Base-by-base conservation (phyloP, 2,888 invertebrate genomes). In the Philaethria dido region DNA sequence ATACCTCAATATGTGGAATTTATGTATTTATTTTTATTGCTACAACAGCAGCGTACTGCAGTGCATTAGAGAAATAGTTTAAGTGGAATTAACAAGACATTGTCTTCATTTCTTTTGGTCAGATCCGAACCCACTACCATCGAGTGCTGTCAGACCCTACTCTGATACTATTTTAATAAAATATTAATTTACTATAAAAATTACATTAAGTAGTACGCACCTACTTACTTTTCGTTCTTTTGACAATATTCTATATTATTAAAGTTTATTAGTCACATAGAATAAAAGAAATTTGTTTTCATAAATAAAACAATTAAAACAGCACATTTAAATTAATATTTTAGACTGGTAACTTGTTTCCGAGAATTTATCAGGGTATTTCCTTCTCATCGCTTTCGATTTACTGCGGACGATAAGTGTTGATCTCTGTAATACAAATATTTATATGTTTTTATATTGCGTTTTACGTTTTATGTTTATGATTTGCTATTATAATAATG, bases 341-440 rank as follows among this genome's bases (percentile, higher is more conserved):
- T 59, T 59, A 18, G 44, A 60, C 29, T 48, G 36, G 20, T 60
- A 22, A 42, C 14, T 5, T 18, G n/a, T 50, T 64, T 50, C 57
- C 36, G 16, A 45, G 59, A 59, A 65, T 16, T 25, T 50, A 50
- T 44, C 50, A 44, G 64, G 59, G 50, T 59, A 59, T 50, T 64
- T 65, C 59, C 59, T 65, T 52, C 39, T 50, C 42, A 54, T 29
- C 64, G 60, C 64, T 65, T 59, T 64, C 57, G 20, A 25, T 33
- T n/a, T 60, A 65, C 50, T 50, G 48, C 64, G 59, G 6, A 55
- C 59, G 22, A 72, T 45, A 57, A 71, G 73, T 75, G 75, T 77
- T 79, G 78, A 76, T 76, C 75, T 77, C 78, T 13, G 16, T 18
- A 13, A 18, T 33, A 6, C 16, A 45, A 25, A 44, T 42, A 25